Percentiles rank a stretch among this genome's conserved stretches.
Evolutionary conservation across 2,797 vertebrate species (phyloP).

Genomic region (Adelosebastes latens): DNA sequence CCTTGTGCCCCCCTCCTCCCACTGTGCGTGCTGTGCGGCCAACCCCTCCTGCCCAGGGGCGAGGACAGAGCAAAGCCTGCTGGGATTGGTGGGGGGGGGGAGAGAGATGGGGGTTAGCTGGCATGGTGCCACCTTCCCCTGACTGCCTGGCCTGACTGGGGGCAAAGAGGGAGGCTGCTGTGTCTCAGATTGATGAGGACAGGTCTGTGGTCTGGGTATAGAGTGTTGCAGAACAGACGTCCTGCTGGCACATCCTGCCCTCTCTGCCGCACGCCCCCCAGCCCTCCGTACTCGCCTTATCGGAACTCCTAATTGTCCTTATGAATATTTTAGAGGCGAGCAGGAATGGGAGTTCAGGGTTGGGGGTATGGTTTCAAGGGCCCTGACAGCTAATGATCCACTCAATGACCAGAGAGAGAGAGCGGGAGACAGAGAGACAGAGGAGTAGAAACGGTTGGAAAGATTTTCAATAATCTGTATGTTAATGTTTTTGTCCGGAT

Average conservation of each 20-base stretch:
- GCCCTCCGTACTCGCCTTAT: constrained; percentile 80
- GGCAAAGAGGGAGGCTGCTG: constrained; percentile 74
- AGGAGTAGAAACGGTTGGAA: constrained; percentile 38
- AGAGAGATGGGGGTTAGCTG: constrained; percentile 46
- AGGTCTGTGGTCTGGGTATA: constrained; percentile 78
- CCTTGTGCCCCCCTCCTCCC: constrained; percentile 68
- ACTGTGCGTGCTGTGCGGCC: constrained; percentile 63
- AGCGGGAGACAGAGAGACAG: constrained; percentile 32
- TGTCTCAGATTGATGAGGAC: constrained; percentile 83
- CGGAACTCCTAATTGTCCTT: constrained; percentile 88
- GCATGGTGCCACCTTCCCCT: constrained; percentile 70
- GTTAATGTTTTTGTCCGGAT: constrained; percentile 24
- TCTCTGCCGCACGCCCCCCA: constrained; percentile 68
- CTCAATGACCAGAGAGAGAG: constrained; percentile 73
- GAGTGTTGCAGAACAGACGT: constrained; percentile 77
- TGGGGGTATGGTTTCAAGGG: constrained; percentile 83
- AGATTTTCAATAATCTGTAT: constrained; percentile 37
- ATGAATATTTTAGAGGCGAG: constrained; percentile 89
- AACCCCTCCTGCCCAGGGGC: constrained; percentile 74
- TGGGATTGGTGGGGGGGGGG: constrained; percentile 44
- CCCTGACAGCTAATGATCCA: constrained; percentile 84
- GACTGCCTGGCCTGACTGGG: constrained; percentile 69
- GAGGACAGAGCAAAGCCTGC: constrained; percentile 78
- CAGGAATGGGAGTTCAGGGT: constrained; percentile 81
- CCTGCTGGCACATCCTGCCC: constrained; percentile 80